A percentile compares a stretch with the other conserved stretches of the same genome.
Conservation (phyloP, 2,888 invertebrate species). For the Gasteruption jaculator region DNA sequence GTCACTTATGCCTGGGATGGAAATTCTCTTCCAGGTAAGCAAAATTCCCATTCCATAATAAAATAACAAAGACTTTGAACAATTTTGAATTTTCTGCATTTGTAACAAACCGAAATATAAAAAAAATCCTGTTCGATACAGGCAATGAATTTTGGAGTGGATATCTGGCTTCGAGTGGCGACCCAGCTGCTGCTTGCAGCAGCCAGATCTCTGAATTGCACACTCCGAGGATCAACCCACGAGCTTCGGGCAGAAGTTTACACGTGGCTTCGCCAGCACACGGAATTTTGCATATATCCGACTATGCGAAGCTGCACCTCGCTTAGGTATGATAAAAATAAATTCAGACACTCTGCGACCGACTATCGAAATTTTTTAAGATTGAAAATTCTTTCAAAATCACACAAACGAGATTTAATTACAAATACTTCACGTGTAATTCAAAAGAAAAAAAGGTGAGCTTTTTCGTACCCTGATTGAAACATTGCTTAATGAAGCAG, state of each 20-base stretch:
- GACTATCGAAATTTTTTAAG: slow-evolving; percentile 1
- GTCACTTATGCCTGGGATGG: slow-evolving; percentile 72
- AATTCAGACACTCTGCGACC: background rate
- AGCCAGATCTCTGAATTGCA: slow-evolving; percentile 61
- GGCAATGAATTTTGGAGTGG: slow-evolving; percentile 71
- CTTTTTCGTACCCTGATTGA: slow-evolving; percentile 6
- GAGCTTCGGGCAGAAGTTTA: slow-evolving; percentile 54
- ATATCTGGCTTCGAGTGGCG: slow-evolving; percentile 56
- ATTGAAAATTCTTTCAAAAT: background rate
- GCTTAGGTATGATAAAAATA: slow-evolving; percentile 37
- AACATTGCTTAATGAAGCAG: slow-evolving; percentile 24
- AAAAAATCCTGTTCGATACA: slow-evolving; percentile 11
- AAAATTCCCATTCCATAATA: too few species aligned
- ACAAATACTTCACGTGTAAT: background rate
- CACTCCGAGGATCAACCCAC: slow-evolving; percentile 58
- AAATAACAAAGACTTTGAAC: background rate
- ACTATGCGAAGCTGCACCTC: slow-evolving; percentile 43
- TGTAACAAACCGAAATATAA: background rate
- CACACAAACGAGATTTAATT: background rate
- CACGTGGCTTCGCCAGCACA: slow-evolving; percentile 52
- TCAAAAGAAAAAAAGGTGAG: slow-evolving; percentile 11
- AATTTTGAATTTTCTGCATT: background rate
- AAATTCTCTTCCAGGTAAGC: slow-evolving; percentile 60
- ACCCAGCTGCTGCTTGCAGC: slow-evolving; percentile 62
- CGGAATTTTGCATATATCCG: slow-evolving; percentile 45